Percentiles rank a stretch among this genome's conserved stretches.
phyloP scores from a whole-genome alignment of 2,797 vertebrate genomes.

The Rhyacichthys aspro region DNA sequence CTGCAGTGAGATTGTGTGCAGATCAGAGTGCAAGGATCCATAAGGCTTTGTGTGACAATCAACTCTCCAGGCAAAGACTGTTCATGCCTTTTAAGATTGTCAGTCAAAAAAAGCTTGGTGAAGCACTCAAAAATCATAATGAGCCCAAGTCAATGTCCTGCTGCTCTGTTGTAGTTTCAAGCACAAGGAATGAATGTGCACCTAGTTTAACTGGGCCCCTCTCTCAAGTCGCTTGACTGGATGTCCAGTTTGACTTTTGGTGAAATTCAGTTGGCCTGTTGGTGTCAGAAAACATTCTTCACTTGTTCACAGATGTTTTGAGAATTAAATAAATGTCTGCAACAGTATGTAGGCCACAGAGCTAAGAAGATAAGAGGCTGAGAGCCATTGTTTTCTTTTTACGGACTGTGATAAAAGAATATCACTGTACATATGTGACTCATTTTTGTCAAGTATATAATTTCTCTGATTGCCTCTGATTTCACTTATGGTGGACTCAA shows the following conservation, averaged over 20 bases:
- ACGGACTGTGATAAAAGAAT: constrained; percentile 68
- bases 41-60: constrained; percentile 64
- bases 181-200: constrained; percentile 77
- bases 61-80: constrained; percentile 48
- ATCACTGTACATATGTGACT: constrained; percentile 76
- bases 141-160: constrained; percentile 54
- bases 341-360: constrained; percentile 58
- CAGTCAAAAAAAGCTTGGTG: constrained; percentile 43
- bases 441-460: constrained; percentile 66
- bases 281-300: constrained; percentile 66
- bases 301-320: constrained; percentile 60
- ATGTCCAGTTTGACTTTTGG: constrained; percentile 47
- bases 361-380: constrained; percentile 61
- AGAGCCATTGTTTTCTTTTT: constrained; percentile 69
- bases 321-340: constrained; percentile 46
- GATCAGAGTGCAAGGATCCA: constrained; percentile 33
- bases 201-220: constrained; percentile 49
- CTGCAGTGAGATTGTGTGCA: constrained; percentile 23
- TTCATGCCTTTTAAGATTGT: constrained; percentile 54
- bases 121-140: constrained; percentile 46
- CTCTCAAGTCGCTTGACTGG: constrained; percentile 33
- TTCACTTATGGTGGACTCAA: constrained; percentile 59
- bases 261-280: constrained; percentile 56
- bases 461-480: constrained; percentile 57
- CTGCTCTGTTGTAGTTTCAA: constrained; percentile 64